Conservation (phyloP, 1,140 invertebrate genomes). For the Drosophila insularis region DNA sequence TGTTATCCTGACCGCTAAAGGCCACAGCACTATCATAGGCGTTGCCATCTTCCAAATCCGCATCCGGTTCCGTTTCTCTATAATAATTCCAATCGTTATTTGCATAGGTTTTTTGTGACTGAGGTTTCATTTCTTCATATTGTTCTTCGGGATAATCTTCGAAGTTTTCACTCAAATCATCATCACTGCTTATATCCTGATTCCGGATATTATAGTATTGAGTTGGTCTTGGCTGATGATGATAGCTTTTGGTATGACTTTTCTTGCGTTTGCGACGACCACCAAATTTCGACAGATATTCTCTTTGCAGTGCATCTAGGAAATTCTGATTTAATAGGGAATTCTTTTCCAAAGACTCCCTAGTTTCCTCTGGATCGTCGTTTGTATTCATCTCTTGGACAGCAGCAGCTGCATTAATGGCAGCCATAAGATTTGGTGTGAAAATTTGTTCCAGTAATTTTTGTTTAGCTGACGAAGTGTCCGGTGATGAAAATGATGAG, state of each 20-base stretch:
- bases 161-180: constrained; percentile 31
- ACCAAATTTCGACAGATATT: constrained; percentile 57
- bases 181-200: constrained; percentile 1
- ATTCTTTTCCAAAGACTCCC: constrained; percentile 51
- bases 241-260: constrained; percentile 21
- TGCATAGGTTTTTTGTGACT: constrained; percentile 11
- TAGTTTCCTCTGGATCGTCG: constrained; percentile 2
- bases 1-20: constrained; percentile 56
- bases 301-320: constrained; percentile 60
- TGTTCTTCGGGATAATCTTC: constrained; percentile 49
- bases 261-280: constrained; percentile 59
- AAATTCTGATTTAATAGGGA: constrained; percentile 61
- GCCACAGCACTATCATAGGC: constrained; percentile 55
- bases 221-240: background rate
- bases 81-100: constrained; percentile 24
- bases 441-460: constrained; percentile 65
- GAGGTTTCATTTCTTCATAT: constrained; percentile 26
- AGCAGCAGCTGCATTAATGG: constrained; percentile 31
- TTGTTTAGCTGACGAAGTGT: constrained; percentile 15
- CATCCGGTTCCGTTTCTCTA: constrained; percentile 16
- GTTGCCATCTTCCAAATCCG: constrained; percentile 28
- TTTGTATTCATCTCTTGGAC: background rate
- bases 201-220: constrained; percentile 26
- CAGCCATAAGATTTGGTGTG: constrained; percentile 46
- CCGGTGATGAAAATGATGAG: background rate